Percentiles rank a stretch among this genome's conserved stretches.
Evolutionary conservation across 2,888 invertebrate species (phyloP).

Genomic region (Cabera pusaria): DNA sequence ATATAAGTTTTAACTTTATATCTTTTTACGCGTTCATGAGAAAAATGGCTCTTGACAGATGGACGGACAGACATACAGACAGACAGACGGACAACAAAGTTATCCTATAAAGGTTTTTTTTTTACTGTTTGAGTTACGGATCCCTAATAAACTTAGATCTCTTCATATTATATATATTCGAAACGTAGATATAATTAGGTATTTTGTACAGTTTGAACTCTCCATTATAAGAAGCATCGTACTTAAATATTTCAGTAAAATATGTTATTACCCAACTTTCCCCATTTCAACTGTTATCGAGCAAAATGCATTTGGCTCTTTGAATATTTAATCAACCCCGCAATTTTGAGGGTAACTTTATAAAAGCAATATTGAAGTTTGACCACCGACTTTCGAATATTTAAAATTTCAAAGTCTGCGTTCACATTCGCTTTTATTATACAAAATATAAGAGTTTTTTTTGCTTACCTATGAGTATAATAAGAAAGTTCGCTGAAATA

Average conservation of each 20-base stretch:
- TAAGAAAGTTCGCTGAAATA: constrained; percentile 7
- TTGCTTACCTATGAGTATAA: constrained; percentile 9
- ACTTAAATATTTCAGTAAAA: constrained; percentile 3
- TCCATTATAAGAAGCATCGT: too few species aligned
- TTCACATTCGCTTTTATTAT: constrained; percentile 10
- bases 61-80: too few species aligned
- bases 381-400: constrained; percentile 15
- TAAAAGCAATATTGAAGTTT: constrained; percentile 24
- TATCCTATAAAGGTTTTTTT: too few species aligned
- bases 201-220: too few species aligned
- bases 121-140: too few species aligned
- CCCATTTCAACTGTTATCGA: constrained; percentile 14
- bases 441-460: constrained; percentile 10
- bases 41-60: too few species aligned
- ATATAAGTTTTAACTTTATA: too few species aligned
- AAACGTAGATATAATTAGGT: too few species aligned
- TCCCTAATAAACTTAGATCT: too few species aligned
- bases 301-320: constrained; percentile 18
- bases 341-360: constrained; percentile 20
- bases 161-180: too few species aligned
- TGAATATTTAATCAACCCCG: constrained; percentile 22
- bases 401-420: constrained; percentile 11
- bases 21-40: too few species aligned
- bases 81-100: too few species aligned
- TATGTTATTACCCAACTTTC: constrained; percentile 18